Conservation (phyloP, 2,888 invertebrate species). For the Atherix ibis region DNA sequence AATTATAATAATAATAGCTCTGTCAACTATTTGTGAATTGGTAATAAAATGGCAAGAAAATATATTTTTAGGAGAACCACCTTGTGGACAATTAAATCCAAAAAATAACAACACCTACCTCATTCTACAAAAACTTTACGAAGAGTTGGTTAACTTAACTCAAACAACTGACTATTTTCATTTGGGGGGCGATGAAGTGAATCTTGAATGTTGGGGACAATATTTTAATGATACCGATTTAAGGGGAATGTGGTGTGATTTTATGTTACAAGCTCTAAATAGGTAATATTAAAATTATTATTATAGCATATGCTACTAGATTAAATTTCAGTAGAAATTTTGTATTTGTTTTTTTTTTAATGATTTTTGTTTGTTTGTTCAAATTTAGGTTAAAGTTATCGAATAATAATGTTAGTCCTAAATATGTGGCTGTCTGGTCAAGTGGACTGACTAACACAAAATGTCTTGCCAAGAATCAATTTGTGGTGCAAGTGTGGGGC, state of each 20-base stretch:
- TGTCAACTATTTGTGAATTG: too few species aligned
- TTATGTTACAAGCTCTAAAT: slow-evolving; percentile 47
- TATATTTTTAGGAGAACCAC: slow-evolving; percentile 56
- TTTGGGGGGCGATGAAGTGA: slow-evolving; percentile 52
- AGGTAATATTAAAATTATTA: slow-evolving; percentile 19
- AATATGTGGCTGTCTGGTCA: slow-evolving; percentile 52
- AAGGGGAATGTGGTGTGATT: slow-evolving; percentile 64
- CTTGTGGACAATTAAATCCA: slow-evolving; percentile 74
- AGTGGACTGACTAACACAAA: slow-evolving; percentile 59
- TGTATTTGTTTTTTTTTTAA: neutral
- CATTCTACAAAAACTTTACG: slow-evolving; percentile 55
- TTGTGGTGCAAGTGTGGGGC: slow-evolving; percentile 68
- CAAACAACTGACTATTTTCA: slow-evolving; percentile 67
- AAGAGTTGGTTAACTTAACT: slow-evolving; percentile 56
- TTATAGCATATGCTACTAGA: too few species aligned
- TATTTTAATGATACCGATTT: slow-evolving; percentile 60
- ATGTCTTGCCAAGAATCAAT: slow-evolving; percentile 42
- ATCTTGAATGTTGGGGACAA: slow-evolving; percentile 63
- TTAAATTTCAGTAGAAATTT: slow-evolving; percentile 1
- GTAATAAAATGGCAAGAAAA: too few species aligned
- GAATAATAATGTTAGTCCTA: slow-evolving; percentile 26
- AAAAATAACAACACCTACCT: slow-evolving; percentile 62
- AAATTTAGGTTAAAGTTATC: slow-evolving; percentile 26
- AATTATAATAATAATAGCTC: too few species aligned
- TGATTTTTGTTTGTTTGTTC: neutral